Percentiles rank a stretch among this genome's conserved stretches.
These are phyloP conservation scores for Chaetogeoica ovagalla DNA, from an alignment of 2,888 invertebrate species.

Conservation along the genomic window DNA sequence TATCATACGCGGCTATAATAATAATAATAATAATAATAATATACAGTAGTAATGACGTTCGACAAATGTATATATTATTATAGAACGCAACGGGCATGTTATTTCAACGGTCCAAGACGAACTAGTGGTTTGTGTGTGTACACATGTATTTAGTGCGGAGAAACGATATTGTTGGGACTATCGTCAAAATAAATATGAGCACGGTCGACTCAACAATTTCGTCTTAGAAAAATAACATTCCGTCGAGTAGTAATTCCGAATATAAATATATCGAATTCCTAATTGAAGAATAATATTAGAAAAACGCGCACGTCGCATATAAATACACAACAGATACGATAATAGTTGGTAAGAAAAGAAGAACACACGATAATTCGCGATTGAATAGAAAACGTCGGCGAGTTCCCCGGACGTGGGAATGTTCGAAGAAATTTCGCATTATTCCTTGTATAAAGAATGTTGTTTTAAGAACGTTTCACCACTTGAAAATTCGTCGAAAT, in stretches of 20 bases:
- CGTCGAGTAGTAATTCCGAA: not conserved
- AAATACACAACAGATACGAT: not conserved
- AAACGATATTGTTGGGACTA: not conserved
- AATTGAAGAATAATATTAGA: not conserved
- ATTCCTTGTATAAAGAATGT: conserved; percentile 15
- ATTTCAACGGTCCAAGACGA: not conserved
- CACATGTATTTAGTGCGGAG: not conserved
- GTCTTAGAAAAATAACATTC: not conserved
- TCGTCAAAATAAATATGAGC: not conserved
- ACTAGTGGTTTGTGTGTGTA: not conserved
- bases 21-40: too few relatives aligned
- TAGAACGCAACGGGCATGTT: not conserved
- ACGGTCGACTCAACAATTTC: not conserved
- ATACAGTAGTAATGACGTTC: too few relatives aligned
- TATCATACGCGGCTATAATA: too few relatives aligned
- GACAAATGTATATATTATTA: not conserved
- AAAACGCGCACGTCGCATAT: too few relatives aligned
- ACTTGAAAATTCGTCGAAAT: not conserved
- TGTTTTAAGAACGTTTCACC: conserved; percentile 6
- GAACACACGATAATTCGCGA: not conserved
- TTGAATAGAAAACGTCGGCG: not conserved
- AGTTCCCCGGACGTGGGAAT: too few relatives aligned
- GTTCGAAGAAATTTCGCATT: too few relatives aligned
- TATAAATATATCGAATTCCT: not conserved
- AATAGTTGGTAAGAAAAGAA: not conserved